phyloP scores from a whole-genome alignment of 2,888 invertebrate genomes.

The Hyppa rectilinea region DNA sequence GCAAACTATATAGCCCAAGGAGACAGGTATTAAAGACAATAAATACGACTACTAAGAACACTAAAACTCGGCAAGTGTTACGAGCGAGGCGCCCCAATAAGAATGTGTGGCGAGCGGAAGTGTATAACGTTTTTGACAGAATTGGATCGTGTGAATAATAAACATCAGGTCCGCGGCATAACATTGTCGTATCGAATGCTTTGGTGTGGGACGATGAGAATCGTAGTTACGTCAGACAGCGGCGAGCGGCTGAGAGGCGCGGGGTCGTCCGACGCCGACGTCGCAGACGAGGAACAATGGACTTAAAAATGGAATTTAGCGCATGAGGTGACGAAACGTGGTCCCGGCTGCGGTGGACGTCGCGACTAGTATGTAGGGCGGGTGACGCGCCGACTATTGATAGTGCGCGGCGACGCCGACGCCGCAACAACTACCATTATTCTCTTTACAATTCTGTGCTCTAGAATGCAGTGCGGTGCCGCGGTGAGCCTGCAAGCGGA shows the following conservation, averaged over 20 bases:
- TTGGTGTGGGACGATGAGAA: conserved; percentile 72
- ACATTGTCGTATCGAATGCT: conserved; percentile 74
- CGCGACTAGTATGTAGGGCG: conserved; percentile 84
- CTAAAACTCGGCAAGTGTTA: conserved; percentile 61
- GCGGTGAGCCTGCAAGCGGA: conserved; percentile 67
- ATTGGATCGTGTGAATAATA: conserved; percentile 85
- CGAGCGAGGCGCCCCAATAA: conserved; percentile 72
- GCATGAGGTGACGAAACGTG: conserved; percentile 82
- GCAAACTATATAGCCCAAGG: conserved; percentile 51
- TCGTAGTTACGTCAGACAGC: conserved; percentile 71
- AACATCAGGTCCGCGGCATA: conserved; percentile 78
- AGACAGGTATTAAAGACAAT: conserved; percentile 67
- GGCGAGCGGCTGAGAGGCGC: conserved; percentile 56
- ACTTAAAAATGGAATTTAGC: conserved; percentile 83
- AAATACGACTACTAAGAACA: conserved; percentile 59
- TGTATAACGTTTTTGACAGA: conserved; percentile 79
- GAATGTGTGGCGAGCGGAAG: conserved; percentile 76
- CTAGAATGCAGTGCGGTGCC: conserved; percentile 70
- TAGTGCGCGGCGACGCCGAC: conserved; percentile 73
- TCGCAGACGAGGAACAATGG: conserved; percentile 76
- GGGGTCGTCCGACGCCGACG: conserved; percentile 64
- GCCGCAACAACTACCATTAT: conserved; percentile 65
- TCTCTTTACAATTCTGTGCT: conserved; percentile 70
- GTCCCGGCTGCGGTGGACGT: conserved; percentile 76
- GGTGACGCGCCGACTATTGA: conserved; percentile 84